Conservation (phyloP, 2,113 vertebrate species). For the Epinephelus moara region DNA sequence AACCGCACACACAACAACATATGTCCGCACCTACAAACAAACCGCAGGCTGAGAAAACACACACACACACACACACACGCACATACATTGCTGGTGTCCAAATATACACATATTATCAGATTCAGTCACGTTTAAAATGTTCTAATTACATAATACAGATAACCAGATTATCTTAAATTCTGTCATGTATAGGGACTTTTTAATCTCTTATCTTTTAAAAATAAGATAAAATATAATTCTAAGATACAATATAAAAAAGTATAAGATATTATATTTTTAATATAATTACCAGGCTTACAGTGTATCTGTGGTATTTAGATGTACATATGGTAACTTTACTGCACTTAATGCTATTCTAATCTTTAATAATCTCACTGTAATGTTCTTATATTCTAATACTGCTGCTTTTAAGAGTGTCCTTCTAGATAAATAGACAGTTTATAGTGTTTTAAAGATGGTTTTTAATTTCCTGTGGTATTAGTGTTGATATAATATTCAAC, state of each 20-base stretch:
- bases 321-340: neutral
- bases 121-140: no score
- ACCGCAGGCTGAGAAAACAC: conserved; percentile 20
- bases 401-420: neutral
- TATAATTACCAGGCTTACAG: neutral
- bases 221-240: neutral
- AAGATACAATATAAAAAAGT: neutral
- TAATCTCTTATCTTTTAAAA: neutral
- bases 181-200: neutral
- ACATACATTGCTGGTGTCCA: neutral
- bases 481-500: neutral
- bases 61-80: neutral
- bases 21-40: conserved; percentile 55
- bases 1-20: conserved; percentile 75
- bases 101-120: neutral
- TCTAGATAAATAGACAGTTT: neutral
- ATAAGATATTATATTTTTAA: neutral
- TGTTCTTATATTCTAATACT: neutral
- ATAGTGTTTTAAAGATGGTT: neutral
- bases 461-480: neutral
- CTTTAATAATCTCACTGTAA: neutral
- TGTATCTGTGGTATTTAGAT: no score
- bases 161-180: neutral
- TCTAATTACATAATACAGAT: neutral
- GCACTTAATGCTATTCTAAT: neutral